phyloP scores from a whole-genome alignment of 2,113 vertebrate species.

The Pelecanoides urinatrix region DNA sequence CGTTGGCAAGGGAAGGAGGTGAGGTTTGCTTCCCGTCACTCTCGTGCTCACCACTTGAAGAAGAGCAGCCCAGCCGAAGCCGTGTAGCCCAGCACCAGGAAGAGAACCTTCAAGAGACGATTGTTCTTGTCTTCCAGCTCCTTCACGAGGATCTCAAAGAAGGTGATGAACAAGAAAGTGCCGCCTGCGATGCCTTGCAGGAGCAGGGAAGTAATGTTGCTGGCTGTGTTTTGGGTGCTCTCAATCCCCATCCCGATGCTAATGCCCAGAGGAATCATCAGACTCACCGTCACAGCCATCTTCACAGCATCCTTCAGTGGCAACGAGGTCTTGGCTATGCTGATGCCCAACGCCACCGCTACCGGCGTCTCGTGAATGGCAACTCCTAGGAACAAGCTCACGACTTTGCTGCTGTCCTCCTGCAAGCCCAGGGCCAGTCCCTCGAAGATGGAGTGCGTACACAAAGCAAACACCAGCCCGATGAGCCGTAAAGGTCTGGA shows the following conservation, averaged over 20 bases:
- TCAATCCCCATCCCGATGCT: conserved; percentile 84
- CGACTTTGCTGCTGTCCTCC: conserved; percentile 79
- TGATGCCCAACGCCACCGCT: conserved; percentile 85
- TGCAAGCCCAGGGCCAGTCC: conserved; percentile 91
- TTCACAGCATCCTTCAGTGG: conserved; percentile 80
- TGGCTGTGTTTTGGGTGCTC: conserved; percentile 73
- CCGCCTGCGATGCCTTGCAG: conserved; percentile 88
- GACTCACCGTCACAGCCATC: conserved; percentile 79
- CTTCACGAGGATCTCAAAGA: conserved; percentile 88
- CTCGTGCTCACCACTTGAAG: conserved; percentile 79
- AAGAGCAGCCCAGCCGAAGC: conserved; percentile 82
- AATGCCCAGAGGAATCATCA: conserved; percentile 88
- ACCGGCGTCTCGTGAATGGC: conserved; percentile 89
- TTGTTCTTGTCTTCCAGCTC: conserved; percentile 90
- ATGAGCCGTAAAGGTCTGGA: conserved; percentile 82
- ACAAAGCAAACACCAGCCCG: conserved; percentile 85
- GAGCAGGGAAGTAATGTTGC: conserved; percentile 77
- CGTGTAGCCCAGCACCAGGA: conserved; percentile 85
- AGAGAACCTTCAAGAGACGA: conserved; percentile 89
- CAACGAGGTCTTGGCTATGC: conserved; percentile 80
- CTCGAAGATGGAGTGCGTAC: conserved; percentile 88
- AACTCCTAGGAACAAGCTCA: conserved; percentile 85
- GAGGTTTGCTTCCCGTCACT: not conserved
- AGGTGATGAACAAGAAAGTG: conserved; percentile 91
- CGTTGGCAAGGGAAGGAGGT: not conserved